These are phyloP conservation scores for Nematopogon swammerdamellus DNA, from an alignment of 2,888 invertebrate genomes.

Conservation along the genomic window DNA sequence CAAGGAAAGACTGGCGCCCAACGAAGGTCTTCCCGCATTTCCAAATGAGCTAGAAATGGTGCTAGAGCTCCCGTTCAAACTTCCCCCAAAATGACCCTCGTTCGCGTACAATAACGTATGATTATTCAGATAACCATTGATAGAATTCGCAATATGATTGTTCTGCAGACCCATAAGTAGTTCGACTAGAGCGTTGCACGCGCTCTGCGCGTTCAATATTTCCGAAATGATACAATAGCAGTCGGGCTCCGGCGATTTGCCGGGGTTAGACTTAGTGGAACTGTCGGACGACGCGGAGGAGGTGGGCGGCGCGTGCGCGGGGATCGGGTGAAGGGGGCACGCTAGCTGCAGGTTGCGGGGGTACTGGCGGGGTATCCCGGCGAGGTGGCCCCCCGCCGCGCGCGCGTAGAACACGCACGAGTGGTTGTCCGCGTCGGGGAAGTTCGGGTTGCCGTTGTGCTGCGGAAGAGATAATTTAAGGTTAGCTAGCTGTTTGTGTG, in stretches of 20 bases:
- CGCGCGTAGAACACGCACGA: conserved; percentile 52
- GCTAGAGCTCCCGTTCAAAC: conserved; percentile 17
- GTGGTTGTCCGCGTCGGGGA: conserved; percentile 66
- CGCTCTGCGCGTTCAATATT: conserved; percentile 39
- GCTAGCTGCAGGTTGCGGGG: conserved; percentile 33
- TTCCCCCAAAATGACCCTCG: conserved; percentile 18
- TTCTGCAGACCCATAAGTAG: conserved; percentile 43
- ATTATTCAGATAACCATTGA: conserved; percentile 19
- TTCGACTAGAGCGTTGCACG: conserved; percentile 44
- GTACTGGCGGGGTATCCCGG: conserved; percentile 39
- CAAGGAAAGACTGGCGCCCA: conserved; percentile 31
- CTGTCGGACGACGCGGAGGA: conserved; percentile 26
- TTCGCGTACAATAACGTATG: conserved; percentile 4
- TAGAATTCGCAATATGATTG: conserved; percentile 37
- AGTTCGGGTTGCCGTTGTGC: conserved; percentile 93
- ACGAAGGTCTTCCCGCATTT: conserved; percentile 28
- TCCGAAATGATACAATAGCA: conserved; percentile 49
- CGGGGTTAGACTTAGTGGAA: conserved; percentile 25
- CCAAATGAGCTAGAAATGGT: conserved; percentile 17
- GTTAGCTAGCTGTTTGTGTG: too few species aligned
- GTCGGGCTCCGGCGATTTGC: conserved; percentile 18
- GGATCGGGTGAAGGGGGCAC: conserved; percentile 38
- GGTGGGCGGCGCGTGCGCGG: conserved; percentile 21
- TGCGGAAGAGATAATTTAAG: conserved; percentile 31
- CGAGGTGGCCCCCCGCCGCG: conserved; percentile 47